These are phyloP conservation scores for Maniola jurtina DNA, from an alignment of 1,140 invertebrate genomes.

Conservation along the genomic window DNA sequence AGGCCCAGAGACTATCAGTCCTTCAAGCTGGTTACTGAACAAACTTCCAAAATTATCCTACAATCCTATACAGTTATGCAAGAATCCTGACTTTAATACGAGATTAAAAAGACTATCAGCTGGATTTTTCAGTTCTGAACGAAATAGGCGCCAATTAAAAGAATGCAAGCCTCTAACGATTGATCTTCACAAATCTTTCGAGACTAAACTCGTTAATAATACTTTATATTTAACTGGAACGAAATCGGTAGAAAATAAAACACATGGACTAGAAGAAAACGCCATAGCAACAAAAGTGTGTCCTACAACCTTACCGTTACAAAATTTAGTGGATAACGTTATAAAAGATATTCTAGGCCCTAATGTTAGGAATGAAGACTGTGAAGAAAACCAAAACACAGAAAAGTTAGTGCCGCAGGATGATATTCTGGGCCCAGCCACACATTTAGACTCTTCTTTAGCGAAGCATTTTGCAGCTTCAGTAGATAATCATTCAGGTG, in stretches of 20 bases:
- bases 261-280: background rate
- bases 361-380: too few species aligned
- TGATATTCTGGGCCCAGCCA: background rate
- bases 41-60: conserved; percentile 60
- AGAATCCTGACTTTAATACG: conserved; percentile 74
- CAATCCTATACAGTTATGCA: conserved; percentile 62
- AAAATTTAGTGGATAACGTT: background rate
- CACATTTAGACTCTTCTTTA: too few species aligned
- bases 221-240: conserved; percentile 45
- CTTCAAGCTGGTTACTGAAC: conserved; percentile 53
- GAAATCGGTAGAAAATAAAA: conserved; percentile 8
- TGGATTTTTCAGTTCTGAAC: conserved; percentile 51
- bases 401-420: background rate
- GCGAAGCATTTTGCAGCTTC: background rate
- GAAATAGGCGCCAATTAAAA: conserved; percentile 54
- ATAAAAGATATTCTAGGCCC: conserved; percentile 1
- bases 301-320: conserved; percentile 30
- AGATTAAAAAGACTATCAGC: conserved; percentile 55
- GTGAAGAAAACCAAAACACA: too few species aligned
- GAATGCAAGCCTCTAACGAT: conserved; percentile 60
- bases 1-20: conserved; percentile 32
- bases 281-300: conserved; percentile 4
- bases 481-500: conserved; percentile 16
- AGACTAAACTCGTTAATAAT: conserved; percentile 53
- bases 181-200: conserved; percentile 61